These are phyloP conservation scores for Nomada fabriciana DNA, from an alignment of 2,888 invertebrate species.

Conservation along the genomic window DNA sequence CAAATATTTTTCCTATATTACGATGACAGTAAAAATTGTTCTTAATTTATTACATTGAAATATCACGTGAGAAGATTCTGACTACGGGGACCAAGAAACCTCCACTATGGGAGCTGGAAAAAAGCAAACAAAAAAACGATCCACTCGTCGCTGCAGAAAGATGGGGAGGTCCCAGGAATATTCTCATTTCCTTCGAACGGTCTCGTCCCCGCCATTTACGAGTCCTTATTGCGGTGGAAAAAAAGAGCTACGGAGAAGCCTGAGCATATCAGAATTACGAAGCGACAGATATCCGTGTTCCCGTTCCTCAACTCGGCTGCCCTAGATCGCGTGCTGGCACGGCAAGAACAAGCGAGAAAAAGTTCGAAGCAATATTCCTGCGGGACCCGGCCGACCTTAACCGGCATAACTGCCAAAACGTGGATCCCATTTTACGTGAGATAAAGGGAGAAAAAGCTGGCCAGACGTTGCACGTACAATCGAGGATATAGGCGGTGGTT, in stretches of 20 bases:
- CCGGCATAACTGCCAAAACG: conserved; percentile 68
- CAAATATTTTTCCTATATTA: too few species aligned
- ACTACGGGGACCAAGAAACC: neutral
- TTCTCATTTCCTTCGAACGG: conserved; percentile 6
- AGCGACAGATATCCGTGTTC: conserved; percentile 13
- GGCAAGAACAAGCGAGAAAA: conserved; percentile 39
- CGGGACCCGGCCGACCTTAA: conserved; percentile 37
- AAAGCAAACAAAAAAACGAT: neutral
- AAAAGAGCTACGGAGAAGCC: conserved; percentile 1
- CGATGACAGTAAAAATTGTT: too few species aligned
- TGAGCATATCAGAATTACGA: conserved; percentile 38
- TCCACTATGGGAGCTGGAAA: too few species aligned
- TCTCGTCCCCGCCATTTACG: neutral
- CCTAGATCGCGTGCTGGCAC: conserved; percentile 4
- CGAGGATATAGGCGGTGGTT: conserved; percentile 10
- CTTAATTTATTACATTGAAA: too few species aligned
- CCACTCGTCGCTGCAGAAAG: neutral
- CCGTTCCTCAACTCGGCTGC: neutral
- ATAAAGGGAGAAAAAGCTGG: conserved; percentile 58
- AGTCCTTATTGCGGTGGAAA: conserved; percentile 11
- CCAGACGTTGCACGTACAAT: conserved; percentile 37
- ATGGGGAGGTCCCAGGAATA: neutral
- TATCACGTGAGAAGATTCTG: too few species aligned
- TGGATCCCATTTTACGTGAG: conserved; percentile 61
- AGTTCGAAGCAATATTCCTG: conserved; percentile 45